These are phyloP conservation scores for Neosilurus mollespiculum DNA, from an alignment of 2,797 vertebrate genomes.

Conservation along the genomic window DNA sequence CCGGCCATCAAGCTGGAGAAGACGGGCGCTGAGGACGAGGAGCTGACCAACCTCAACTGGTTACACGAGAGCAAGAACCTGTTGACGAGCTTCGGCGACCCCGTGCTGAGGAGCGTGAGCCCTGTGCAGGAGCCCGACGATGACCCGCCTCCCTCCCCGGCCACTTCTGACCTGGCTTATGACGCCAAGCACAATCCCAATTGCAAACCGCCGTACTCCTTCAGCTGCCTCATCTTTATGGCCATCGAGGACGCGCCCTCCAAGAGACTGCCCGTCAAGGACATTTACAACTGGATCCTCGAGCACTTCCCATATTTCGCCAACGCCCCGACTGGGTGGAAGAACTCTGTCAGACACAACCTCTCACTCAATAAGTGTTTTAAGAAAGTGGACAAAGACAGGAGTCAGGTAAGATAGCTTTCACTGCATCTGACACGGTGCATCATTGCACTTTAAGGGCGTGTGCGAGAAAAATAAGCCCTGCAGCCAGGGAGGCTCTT, in stretches of 20 bases:
- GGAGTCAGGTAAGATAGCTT: slow-evolving; percentile 81
- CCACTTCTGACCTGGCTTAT: slow-evolving; percentile 80
- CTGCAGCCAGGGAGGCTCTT: background rate
- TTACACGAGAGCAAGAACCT: slow-evolving; percentile 87
- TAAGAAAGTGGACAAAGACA: slow-evolving; percentile 90
- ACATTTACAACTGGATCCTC: slow-evolving; percentile 92
- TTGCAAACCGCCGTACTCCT: slow-evolving; percentile 87
- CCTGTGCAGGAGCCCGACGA: slow-evolving; percentile 82
- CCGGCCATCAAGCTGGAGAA: slow-evolving; percentile 76
- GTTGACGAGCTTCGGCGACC: slow-evolving; percentile 87
- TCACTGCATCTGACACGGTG: background rate
- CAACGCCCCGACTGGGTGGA: slow-evolving; percentile 87
- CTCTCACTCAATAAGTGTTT: slow-evolving; percentile 90
- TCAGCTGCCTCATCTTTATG: slow-evolving; percentile 94
- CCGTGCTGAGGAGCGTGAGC: slow-evolving; percentile 84
- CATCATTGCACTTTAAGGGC: slow-evolving; percentile 23
- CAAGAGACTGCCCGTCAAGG: slow-evolving; percentile 87
- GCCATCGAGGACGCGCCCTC: slow-evolving; percentile 88
- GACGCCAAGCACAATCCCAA: slow-evolving; percentile 89
- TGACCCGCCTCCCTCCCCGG: slow-evolving; percentile 82
- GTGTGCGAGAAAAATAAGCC: slow-evolving; percentile 26
- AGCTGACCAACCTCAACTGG: slow-evolving; percentile 90
- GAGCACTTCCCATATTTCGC: slow-evolving; percentile 91
- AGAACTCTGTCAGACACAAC: slow-evolving; percentile 90
- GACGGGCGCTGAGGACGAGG: slow-evolving; percentile 84